Percentiles rank a stretch among this genome's conserved stretches.
Conservation (phyloP, 1,140 invertebrate species). For the Conopomorpha cramerella region DNA sequence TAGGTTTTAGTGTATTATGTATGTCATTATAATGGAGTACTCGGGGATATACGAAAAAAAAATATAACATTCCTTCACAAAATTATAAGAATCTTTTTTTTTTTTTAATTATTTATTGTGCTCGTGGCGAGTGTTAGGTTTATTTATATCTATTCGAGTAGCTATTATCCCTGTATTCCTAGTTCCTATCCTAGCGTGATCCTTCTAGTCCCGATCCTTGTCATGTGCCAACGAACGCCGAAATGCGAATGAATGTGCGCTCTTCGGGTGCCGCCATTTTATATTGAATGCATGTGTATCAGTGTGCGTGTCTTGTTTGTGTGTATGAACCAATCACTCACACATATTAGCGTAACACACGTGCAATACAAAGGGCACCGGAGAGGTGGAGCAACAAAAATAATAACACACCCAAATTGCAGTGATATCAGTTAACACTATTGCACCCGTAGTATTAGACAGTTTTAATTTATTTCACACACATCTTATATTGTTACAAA, state of each 20-base stretch:
- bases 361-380: too few relatives aligned
- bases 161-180: slow-evolving; percentile 19
- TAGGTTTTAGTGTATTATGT: slow-evolving; percentile 30
- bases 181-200: slow-evolving; percentile 40
- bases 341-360: too few relatives aligned
- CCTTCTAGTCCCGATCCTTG: slow-evolving; percentile 48
- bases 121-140: slow-evolving; percentile 3
- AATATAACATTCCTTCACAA: slow-evolving; percentile 41
- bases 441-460: too few relatives aligned
- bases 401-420: too few relatives aligned
- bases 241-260: slow-evolving; percentile 21
- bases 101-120: slow-evolving; percentile 8
- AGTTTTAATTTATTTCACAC: too few relatives aligned
- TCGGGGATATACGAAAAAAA: slow-evolving; percentile 34
- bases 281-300: too few relatives aligned
- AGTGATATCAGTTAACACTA: too few relatives aligned
- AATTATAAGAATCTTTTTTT: slow-evolving; percentile 19
- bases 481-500: too few relatives aligned
- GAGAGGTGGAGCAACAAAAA: too few relatives aligned
- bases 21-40: slow-evolving; percentile 26
- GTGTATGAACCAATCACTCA: too few relatives aligned
- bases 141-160: not conserved
- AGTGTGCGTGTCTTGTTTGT: too few relatives aligned
- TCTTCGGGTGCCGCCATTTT: too few relatives aligned
- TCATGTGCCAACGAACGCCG: slow-evolving; percentile 48